Conservation (phyloP, 2,797 vertebrate genomes). For the Gymnothorax reevesii region DNA sequence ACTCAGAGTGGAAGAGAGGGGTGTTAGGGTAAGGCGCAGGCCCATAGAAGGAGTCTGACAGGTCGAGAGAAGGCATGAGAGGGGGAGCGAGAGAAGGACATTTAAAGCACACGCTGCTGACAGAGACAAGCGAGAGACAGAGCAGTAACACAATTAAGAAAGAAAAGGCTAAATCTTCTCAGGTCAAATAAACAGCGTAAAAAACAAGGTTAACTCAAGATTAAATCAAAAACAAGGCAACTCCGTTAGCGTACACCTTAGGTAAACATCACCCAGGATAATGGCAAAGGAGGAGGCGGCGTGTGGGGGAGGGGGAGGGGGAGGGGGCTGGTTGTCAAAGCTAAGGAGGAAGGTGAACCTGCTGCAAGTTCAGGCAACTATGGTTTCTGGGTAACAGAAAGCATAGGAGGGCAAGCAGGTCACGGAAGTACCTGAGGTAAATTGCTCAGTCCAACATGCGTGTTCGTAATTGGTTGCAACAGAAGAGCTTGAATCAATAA, state of each 20-base stretch:
- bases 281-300: background rate
- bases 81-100: constrained; percentile 63
- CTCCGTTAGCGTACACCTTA: constrained; percentile 5
- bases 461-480: constrained; percentile 85
- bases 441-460: constrained; percentile 82
- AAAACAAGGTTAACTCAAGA: background rate
- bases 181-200: constrained; percentile 9
- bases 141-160: constrained; percentile 25
- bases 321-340: background rate
- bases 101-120: constrained; percentile 34
- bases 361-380: constrained; percentile 53
- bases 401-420: constrained; percentile 72
- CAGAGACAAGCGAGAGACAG: constrained; percentile 35
- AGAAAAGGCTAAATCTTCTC: constrained; percentile 27
- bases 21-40: constrained; percentile 84
- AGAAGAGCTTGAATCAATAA: constrained; percentile 85
- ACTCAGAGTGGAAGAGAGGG: constrained; percentile 81
- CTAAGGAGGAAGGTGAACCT: background rate
- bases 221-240: constrained; percentile 21
- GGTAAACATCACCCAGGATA: constrained; percentile 23
- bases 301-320: background rate
- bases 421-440: constrained; percentile 85
- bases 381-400: constrained; percentile 71
- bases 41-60: constrained; percentile 88
- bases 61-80: constrained; percentile 59